These are phyloP conservation scores for Panagrolaimus sp. DNA, from an alignment of 1,140 invertebrate species.

Conservation along the genomic window DNA sequence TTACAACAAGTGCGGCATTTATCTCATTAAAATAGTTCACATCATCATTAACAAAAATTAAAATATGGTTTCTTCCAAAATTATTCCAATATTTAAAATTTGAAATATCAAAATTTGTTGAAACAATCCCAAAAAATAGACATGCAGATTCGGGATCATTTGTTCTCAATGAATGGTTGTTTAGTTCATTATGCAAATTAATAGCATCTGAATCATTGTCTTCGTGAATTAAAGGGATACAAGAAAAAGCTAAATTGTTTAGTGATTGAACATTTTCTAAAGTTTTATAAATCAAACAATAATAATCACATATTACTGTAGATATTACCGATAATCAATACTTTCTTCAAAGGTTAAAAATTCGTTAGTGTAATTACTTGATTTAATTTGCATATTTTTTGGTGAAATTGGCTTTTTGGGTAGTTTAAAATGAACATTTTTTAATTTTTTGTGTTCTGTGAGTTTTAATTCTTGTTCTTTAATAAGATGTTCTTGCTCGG, in stretches of 20 bases:
- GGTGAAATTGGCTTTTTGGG: constrained; percentile 38
- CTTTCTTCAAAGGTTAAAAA: constrained; percentile 25
- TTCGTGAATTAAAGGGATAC: constrained; percentile 21
- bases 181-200: constrained; percentile 27
- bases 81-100: too few relatives aligned
- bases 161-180: constrained; percentile 21
- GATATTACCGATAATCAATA: constrained; percentile 30
- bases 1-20: constrained; percentile 64
- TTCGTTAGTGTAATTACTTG: not conserved
- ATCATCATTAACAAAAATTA: not conserved
- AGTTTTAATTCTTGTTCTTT: constrained; percentile 3
- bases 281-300: constrained; percentile 17
- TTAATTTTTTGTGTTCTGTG: constrained; percentile 42
- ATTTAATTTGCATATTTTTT: not conserved
- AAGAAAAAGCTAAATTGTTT: constrained; percentile 44
- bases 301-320: constrained; percentile 23
- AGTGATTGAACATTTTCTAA: constrained; percentile 53
- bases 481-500: too few relatives aligned
- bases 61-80: too few relatives aligned
- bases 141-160: constrained; percentile 37
- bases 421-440: constrained; percentile 48
- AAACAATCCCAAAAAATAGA: constrained; percentile 40
- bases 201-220: constrained; percentile 7
- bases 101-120: constrained; percentile 23
- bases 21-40: constrained; percentile 17